Evolutionary conservation across 2,797 vertebrate species (phyloP).

Genomic region (Manis javanica): DNA sequence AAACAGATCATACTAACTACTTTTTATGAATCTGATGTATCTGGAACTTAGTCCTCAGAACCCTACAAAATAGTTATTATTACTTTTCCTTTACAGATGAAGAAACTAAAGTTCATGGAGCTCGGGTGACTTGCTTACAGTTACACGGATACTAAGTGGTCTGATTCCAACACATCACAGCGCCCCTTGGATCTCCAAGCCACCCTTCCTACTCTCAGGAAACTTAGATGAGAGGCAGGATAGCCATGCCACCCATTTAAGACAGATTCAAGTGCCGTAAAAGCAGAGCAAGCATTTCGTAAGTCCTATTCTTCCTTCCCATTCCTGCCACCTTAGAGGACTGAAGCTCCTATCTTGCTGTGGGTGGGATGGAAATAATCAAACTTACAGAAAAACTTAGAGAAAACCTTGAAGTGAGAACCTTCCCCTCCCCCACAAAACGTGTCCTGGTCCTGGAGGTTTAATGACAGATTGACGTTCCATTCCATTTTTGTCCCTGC

Average conservation of each 20-base stretch:
- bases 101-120: neutral
- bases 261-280: neutral
- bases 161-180: fast-evolving
- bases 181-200: neutral
- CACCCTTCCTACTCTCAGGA: neutral
- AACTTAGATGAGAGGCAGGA: neutral
- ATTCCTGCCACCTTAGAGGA: neutral
- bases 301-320: neutral
- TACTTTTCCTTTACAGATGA: neutral
- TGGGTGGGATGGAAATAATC: neutral
- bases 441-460: neutral
- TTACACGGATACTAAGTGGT: fast-evolving
- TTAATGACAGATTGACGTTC: neutral
- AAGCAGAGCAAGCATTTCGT: neutral
- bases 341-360: neutral
- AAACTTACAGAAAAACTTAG: neutral
- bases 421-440: neutral
- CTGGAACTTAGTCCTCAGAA: neutral
- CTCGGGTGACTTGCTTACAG: neutral
- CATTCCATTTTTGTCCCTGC: neutral
- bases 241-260: neutral
- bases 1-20: neutral
- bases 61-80: neutral
- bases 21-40: neutral
- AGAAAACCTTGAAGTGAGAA: neutral